A percentile compares a stretch with the other conserved stretches of the same genome.
phyloP scores from a whole-genome alignment of 2,113 vertebrate genomes.

The Raja brachyura region DNA sequence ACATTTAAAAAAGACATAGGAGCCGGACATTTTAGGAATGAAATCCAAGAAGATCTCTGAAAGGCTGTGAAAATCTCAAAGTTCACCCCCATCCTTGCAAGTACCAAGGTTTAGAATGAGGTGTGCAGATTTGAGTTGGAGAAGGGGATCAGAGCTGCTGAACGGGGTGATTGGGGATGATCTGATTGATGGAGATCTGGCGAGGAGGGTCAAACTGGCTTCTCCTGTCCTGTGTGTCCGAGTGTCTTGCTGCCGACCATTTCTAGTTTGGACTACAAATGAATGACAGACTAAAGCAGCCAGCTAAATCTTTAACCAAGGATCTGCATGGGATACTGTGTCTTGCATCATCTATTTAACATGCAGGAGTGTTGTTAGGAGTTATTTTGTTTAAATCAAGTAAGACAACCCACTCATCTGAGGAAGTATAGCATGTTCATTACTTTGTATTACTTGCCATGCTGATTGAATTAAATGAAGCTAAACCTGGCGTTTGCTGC shows the following conservation, averaged over 20 bases:
- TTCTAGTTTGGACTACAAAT: background rate
- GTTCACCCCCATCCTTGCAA: background rate
- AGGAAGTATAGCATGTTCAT: constrained; percentile 11
- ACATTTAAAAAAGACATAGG: background rate
- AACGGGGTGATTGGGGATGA: background rate
- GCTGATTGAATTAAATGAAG: constrained; percentile 30
- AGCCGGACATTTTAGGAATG: background rate
- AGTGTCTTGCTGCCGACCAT: background rate
- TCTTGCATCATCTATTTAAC: background rate
- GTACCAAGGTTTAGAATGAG: background rate
- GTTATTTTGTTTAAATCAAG: constrained; percentile 32
- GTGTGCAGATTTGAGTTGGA: background rate
- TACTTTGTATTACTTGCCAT: constrained; percentile 20
- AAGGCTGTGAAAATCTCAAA: background rate
- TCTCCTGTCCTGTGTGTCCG: background rate
- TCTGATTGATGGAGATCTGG: background rate
- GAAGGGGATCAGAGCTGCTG: background rate
- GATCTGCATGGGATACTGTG: background rate
- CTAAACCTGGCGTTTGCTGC: background rate
- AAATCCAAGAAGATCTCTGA: background rate
- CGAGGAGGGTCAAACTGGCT: background rate
- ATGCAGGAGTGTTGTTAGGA: constrained; percentile 28
- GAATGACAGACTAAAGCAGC: background rate
- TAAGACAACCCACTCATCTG: constrained; percentile 23
- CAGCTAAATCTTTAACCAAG: background rate